Evolutionary conservation across 2,797 vertebrate species (phyloP), one percentile per base, ranked within the genome.

Genomic region (Aphelocoma californica): DNA sequence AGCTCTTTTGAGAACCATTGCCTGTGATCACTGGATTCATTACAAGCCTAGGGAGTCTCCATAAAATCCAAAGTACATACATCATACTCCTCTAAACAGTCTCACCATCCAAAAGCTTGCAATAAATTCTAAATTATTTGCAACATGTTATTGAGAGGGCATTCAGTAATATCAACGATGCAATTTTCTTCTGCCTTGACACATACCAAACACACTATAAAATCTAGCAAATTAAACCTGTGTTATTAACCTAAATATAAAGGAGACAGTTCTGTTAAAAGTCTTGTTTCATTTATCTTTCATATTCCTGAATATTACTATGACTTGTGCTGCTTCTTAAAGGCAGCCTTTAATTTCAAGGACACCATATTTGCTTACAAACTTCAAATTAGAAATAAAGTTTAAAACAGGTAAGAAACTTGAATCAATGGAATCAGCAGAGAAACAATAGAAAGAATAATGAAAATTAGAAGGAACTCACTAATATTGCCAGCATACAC

Each of bases 151-250:
- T 13, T 82, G 65, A 92, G 47, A 28, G 81, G 31, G 50, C n/a
- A 83, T 34, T 87, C 50, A 78, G 32, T 78, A 83, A 57, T 61
- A 93, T 7, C 66, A 93, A 77, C 66, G 73, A 80, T 54, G 31
- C 14, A 65, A 81, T 87, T 89, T 93, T 80, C 42, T 92, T 90
- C 60, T 84, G 57, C 38, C 57, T 88, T 83, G 71, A 91, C 34
- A 87, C 28, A 44, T 29, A 85, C 24, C 29, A 90, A 95, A 84
- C 45, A 81, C 21, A 81, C 53, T 61, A 87, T 42, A 95, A 93
- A 93, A 88, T 44, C 21, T 32, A 88, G 34, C 12, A 89, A 88
- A 89, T 82, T 87, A 84, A 75, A 72, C 61, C 38, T 77, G 40
- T 20, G 2, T 89, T 88, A 85, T 89, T 85, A 90, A 50, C 34